phyloP scores from a whole-genome alignment of 2,888 invertebrate species.

The Temnothorax rugatulus region DNA sequence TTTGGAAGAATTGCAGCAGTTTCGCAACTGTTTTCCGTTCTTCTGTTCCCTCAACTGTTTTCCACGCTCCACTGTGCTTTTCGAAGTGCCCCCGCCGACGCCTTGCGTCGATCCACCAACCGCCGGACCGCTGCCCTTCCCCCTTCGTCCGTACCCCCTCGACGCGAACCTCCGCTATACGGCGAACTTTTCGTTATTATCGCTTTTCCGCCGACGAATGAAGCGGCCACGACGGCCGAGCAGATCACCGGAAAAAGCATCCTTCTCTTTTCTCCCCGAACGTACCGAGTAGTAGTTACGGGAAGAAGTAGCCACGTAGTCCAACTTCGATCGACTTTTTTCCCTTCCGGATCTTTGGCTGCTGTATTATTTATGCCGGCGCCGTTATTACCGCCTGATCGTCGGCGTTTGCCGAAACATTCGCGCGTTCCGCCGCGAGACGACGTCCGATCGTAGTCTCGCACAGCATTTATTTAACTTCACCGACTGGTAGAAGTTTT shows the following conservation, averaged over 20 bases:
- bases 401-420: conserved; percentile 47
- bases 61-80: conserved; percentile 76
- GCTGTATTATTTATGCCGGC: conserved; percentile 57
- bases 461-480: conserved; percentile 48
- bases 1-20: conserved; percentile 80
- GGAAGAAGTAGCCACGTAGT: conserved; percentile 62
- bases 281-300: conserved; percentile 65
- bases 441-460: conserved; percentile 33
- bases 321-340: conserved; percentile 53
- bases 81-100: conserved; percentile 56
- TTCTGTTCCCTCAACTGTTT: conserved; percentile 79
- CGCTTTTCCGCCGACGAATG: conserved; percentile 62
- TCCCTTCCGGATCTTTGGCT: conserved; percentile 31
- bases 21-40: conserved; percentile 80
- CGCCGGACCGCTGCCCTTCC: conserved; percentile 26
- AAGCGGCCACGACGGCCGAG: conserved; percentile 51
- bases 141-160: conserved; percentile 34
- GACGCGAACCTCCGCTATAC: conserved; percentile 47
- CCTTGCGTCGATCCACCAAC: conserved; percentile 21
- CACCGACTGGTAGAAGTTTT: conserved; percentile 34
- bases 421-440: conserved; percentile 34
- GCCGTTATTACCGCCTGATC: conserved; percentile 60
- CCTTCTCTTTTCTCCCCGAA: conserved; percentile 19
- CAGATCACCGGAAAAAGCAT: conserved; percentile 68
- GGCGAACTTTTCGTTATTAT: conserved; percentile 75